Conservation (phyloP, 2,797 vertebrate genomes). For the Anabas testudineus region DNA sequence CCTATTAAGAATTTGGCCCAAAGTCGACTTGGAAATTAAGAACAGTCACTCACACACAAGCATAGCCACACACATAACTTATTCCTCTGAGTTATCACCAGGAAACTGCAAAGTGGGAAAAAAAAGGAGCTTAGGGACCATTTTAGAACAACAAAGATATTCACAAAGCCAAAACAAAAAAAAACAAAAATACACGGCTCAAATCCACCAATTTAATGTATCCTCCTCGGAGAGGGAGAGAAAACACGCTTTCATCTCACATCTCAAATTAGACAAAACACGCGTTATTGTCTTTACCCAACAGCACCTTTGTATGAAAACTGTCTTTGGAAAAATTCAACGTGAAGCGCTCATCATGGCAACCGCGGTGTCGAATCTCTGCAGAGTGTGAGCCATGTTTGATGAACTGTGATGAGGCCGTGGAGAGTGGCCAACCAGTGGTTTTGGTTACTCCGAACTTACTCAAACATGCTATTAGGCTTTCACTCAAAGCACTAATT, state of each 20-base stretch:
- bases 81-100: constrained; percentile 46
- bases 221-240: constrained; percentile 53
- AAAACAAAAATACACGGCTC: constrained; percentile 48
- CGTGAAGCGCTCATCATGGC: constrained; percentile 13
- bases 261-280: constrained; percentile 63
- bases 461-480: constrained; percentile 55
- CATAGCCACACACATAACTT: constrained; percentile 31
- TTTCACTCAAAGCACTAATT: constrained; percentile 68
- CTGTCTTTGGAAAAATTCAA: constrained; percentile 18
- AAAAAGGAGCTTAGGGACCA: constrained; percentile 56
- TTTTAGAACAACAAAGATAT: constrained; percentile 62
- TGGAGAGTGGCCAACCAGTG: constrained; percentile 41
- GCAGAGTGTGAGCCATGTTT: constrained; percentile 11
- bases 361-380: constrained; percentile 11
- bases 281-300: constrained; percentile 43
- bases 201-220: constrained; percentile 63
- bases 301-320: constrained; percentile 32
- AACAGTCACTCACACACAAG: constrained; percentile 27
- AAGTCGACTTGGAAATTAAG: constrained; percentile 53
- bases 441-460: constrained; percentile 56
- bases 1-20: constrained; percentile 59
- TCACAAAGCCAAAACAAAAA: constrained; percentile 61
- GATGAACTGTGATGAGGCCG: constrained; percentile 39
- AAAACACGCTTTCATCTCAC: constrained; percentile 57
- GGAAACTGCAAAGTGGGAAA: constrained; percentile 45